Percentiles rank a stretch among this genome's conserved stretches.
These are phyloP conservation scores for Bubo blakistoni DNA, from an alignment of 2,113 vertebrate species.

Conservation along the genomic window DNA sequence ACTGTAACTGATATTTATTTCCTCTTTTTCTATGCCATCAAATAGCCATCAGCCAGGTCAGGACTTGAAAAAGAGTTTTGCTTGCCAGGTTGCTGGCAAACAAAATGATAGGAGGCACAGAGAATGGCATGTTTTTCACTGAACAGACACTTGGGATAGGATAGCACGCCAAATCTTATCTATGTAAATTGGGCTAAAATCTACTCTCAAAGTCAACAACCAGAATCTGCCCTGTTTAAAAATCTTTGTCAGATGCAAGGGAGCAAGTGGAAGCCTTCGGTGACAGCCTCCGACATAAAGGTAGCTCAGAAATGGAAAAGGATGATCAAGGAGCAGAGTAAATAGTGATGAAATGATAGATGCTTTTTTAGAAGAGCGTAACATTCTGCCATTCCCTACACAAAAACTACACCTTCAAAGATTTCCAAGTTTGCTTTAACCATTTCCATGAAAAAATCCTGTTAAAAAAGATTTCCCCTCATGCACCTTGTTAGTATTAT, in stretches of 20 bases:
- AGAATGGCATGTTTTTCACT: constrained; percentile 4
- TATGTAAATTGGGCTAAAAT: constrained; percentile 55
- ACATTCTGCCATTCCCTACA: background rate
- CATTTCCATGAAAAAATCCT: background rate
- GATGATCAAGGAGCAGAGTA: constrained; percentile 27
- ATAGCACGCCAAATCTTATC: constrained; percentile 27
- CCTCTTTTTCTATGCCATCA: background rate
- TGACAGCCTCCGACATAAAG: constrained; percentile 36
- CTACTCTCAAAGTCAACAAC: constrained; percentile 28
- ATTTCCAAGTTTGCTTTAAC: background rate
- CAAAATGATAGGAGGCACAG: background rate
- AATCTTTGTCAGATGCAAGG: constrained; percentile 27
- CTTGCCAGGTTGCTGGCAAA: constrained; percentile 50
- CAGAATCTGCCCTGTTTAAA: constrained; percentile 18
- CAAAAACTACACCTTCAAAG: constrained; percentile 16
- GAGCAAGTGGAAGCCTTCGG: constrained; percentile 28
- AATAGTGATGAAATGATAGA: background rate
- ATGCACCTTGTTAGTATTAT: background rate
- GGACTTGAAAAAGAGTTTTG: constrained; percentile 13
- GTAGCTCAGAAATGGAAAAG: constrained; percentile 1
- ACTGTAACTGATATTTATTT: background rate
- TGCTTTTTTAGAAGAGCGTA: background rate
- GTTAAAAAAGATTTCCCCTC: background rate
- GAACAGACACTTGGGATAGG: constrained; percentile 34
- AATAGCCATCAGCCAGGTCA: constrained; percentile 45